Evolutionary conservation across 2,113 vertebrate genomes (phyloP), one percentile per base, ranked within the genome.

Genomic region (Gasterosteus nipponicus): DNA sequence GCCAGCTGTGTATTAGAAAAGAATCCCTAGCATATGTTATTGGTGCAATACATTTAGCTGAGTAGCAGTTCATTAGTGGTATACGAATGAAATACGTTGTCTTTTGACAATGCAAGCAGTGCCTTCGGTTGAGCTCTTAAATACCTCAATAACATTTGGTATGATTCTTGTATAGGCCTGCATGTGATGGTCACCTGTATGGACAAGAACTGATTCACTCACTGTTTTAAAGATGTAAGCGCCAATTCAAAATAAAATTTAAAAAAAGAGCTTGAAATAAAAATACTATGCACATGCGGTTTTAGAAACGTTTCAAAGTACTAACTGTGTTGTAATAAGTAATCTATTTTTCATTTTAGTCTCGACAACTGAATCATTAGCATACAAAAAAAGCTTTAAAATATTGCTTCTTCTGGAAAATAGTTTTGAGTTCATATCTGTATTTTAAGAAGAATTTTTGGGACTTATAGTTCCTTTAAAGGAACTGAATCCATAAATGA

Each of bases 181-280:
- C n/a, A 73, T 54, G 29, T 64, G 71, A 56, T 44, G 49, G 56
- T 2, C 2, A 38, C 39, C 60, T 64, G 7, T 56, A n/a, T 38
- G 61, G 71, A 63, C 16, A 22, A 33, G 38, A 16, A 61, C 38
- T 38, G 38, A 42, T 54, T 19, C 29, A 46, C 46, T 14, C 54
- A 35, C 39, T 54, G 6, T 11, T 33, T n/a, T 22, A 59, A 75
- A 68, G 38, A 59, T 7, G 16, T 1, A 18, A 10, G 7, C 29
- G 10, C 18, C 22, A 26, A 18, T 53, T 31, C 33, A 5, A 60
- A 22, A 67, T 49, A 5, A 41, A 67, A 58, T 49, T n/a, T n/a
- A n/a, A n/a, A n/a, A n/a, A 10, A 41, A 22, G 18, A 22, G 18
- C n/a, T 38, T 38, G 2, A 38, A 3, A 49, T 49, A 1, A 18